Conservation (phyloP, 2,888 invertebrate species). For the Cantharis rufa region DNA sequence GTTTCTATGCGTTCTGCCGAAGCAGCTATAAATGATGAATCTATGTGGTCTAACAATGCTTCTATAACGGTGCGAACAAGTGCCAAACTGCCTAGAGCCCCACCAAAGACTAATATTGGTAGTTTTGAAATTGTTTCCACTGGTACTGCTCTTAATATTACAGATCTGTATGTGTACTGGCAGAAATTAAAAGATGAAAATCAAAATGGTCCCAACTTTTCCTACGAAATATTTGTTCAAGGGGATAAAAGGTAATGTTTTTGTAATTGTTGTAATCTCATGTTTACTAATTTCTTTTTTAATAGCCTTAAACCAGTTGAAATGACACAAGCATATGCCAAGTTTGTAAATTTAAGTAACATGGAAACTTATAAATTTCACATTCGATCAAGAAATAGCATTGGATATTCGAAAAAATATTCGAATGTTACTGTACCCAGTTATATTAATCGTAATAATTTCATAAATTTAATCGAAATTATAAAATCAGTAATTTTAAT, state of each 20-base stretch:
- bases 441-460: conserved; percentile 56
- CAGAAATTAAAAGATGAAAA: conserved; percentile 69
- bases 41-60: conserved; percentile 73
- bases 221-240: conserved; percentile 64
- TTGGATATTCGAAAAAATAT: conserved; percentile 62
- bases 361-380: conserved; percentile 58
- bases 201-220: conserved; percentile 76
- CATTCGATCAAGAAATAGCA: conserved; percentile 65
- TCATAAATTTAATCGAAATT: neutral
- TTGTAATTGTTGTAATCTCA: conserved; percentile 4
- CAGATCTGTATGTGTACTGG: conserved; percentile 79
- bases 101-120: conserved; percentile 74
- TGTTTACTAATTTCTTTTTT: conserved; percentile 15
- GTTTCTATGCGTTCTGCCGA: conserved; percentile 66
- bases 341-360: conserved; percentile 59
- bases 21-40: conserved; percentile 59
- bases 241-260: conserved; percentile 33
- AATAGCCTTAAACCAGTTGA: conserved; percentile 56
- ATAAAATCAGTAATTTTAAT: neutral
- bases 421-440: conserved; percentile 67
- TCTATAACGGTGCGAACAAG: conserved; percentile 65
- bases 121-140: conserved; percentile 65
- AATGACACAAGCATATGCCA: conserved; percentile 65
- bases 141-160: conserved; percentile 56
- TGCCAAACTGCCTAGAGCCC: conserved; percentile 61